These are phyloP conservation scores for Solenodon paradoxus DNA, from an alignment of 2,113 vertebrate species.

Conservation along the genomic window DNA sequence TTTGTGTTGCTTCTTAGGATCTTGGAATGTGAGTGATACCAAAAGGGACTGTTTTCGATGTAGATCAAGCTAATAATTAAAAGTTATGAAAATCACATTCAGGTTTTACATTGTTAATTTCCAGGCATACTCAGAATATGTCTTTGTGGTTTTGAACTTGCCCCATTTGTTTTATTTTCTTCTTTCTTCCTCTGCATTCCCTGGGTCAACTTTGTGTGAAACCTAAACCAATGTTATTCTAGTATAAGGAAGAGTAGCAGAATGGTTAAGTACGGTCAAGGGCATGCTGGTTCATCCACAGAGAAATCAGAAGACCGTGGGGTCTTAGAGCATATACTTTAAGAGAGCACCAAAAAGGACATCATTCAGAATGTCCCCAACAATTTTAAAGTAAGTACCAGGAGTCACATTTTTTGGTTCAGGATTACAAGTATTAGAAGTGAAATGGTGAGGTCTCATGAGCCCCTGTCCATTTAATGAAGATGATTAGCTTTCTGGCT, in stretches of 20 bases:
- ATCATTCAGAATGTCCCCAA: not conserved
- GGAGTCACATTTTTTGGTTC: not conserved
- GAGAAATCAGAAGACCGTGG: not conserved
- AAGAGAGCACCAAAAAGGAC: not conserved
- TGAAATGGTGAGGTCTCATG: not conserved
- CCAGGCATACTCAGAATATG: not conserved
- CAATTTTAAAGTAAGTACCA: not conserved
- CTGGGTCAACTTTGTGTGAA: not conserved
- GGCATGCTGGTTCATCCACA: not conserved
- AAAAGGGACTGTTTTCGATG: not conserved
- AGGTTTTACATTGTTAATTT: slow-evolving; percentile 9
- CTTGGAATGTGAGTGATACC: not conserved
- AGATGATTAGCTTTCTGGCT: slow-evolving; percentile 52
- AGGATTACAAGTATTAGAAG: not conserved
- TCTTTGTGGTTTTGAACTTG: not conserved
- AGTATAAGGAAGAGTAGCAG: not conserved
- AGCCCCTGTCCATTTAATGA: slow-evolving; percentile 26
- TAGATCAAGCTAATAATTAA: not conserved
- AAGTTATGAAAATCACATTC: not conserved
- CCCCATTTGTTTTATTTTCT: not conserved
- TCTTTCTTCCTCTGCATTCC: not conserved
- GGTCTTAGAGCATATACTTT: not conserved
- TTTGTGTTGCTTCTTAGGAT: not conserved
- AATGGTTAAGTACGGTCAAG: not conserved
- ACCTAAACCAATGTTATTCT: not conserved